A percentile compares a stretch with the other conserved stretches of the same genome.
Conservation (phyloP, 2,113 vertebrate species). For the Dipodomys spectabilis region DNA sequence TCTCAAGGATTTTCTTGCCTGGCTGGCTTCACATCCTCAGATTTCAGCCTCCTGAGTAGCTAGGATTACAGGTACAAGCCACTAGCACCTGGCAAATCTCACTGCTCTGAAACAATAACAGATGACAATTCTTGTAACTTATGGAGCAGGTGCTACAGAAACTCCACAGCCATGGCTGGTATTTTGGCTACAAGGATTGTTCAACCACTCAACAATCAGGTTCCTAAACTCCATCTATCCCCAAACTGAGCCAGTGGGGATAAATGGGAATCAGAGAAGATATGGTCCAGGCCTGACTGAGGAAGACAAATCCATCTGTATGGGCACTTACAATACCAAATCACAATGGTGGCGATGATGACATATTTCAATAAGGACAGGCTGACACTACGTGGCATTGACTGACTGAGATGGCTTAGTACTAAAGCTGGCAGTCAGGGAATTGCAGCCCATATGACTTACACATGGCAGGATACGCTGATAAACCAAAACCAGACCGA, state of each 20-base stretch:
- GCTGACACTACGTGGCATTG: too few relatives aligned
- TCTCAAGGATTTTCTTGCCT: too few relatives aligned
- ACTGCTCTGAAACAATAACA: not conserved
- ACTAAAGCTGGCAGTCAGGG: too few relatives aligned
- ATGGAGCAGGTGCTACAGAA: not conserved
- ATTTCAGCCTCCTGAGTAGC: too few relatives aligned
- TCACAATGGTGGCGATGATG: not conserved
- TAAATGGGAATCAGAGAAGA: constrained; percentile 22
- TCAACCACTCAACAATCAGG: not conserved
- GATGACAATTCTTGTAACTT: not conserved
- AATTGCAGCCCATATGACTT: too few relatives aligned
- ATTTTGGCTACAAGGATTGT: not conserved
- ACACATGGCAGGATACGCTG: too few relatives aligned
- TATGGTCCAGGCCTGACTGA: not conserved
- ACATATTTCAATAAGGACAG: not conserved
- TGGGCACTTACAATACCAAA: not conserved
- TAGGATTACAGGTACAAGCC: too few relatives aligned
- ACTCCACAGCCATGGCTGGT: not conserved
- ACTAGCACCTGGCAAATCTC: not conserved
- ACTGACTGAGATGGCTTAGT: too few relatives aligned
- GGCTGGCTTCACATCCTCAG: too few relatives aligned
- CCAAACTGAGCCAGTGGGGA: not conserved
- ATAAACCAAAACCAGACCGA: too few relatives aligned
- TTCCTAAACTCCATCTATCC: not conserved
- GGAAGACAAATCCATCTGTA: constrained; percentile 12